Evolutionary conservation across 2,888 invertebrate species (phyloP), one percentile per base, ranked within the genome.

Genomic region (Rhimphoctona megacephalus): DNA sequence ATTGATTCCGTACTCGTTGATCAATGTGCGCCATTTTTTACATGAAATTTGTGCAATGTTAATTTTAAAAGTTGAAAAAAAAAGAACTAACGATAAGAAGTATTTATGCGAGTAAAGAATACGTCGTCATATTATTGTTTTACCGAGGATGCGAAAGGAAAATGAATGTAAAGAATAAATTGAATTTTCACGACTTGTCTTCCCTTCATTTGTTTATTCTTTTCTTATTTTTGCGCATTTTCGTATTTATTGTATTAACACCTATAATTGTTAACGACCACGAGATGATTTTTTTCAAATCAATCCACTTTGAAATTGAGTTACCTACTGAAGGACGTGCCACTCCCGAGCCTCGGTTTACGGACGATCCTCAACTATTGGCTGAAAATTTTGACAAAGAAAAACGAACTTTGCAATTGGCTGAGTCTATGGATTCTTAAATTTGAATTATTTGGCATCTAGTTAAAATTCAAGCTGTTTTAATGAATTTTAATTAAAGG

Each of bases 91-190:
- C 30, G 17, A 30, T 30, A 30, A 30, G 17, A 61, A 17, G 6
- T 61, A 17, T 17, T 17, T 30, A 17, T 61, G 30, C 61, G 61
- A 2, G 17, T 14, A 14, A 14, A 61, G 17, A 61, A 61, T 61
- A 14, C 25, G 17, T 30, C 22, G 54, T 22, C 22, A 22, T 17
- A 30, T 30, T 30, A 25, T 25, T 57, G 30, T 61, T 61, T 30
- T 6, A 30, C 30, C 6, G 61, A 61, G 17, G 30, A 30, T 30
- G 61, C 30, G 30, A 30, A 30, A 61, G 9, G 22, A 61, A 57
- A 30, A 17, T 30, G 25, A 61, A 30, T 61, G 57, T 61, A 14
- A 61, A 30, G 30, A 61, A 61, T 61, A 61, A 61, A 61, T 61
- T 0, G 30, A 30, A 61, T 61, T 61, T 30, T 17, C 17, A 61